Percentiles rank a stretch among this genome's conserved stretches.
Conservation (phyloP, 2,113 vertebrate species). For the Clinocottus analis region DNA sequence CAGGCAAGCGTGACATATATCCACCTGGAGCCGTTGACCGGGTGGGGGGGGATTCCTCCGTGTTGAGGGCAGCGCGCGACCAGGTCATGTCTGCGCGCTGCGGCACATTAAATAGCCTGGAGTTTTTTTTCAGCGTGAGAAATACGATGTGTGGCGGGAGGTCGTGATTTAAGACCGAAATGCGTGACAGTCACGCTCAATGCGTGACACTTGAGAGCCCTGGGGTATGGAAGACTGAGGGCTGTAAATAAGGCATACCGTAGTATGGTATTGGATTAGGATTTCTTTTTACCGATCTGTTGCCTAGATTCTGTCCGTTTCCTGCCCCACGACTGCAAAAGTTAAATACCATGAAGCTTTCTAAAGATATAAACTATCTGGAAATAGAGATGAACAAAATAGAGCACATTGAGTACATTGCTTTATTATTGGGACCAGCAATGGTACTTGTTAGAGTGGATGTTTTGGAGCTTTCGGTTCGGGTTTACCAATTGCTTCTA, state of each 20-base stretch:
- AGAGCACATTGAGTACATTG: not conserved
- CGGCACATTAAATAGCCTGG: too few relatives aligned
- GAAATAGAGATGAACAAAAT: slow-evolving; percentile 3
- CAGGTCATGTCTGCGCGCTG: too few relatives aligned
- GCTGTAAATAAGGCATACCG: not conserved
- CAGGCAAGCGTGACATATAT: too few relatives aligned
- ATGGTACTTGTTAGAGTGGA: not conserved
- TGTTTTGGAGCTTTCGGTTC: not conserved
- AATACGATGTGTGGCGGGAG: too few relatives aligned
- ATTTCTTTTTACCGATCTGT: slow-evolving; percentile 32
- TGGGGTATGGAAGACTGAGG: not conserved
- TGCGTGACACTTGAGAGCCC: too few relatives aligned
- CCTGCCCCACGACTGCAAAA: not conserved
- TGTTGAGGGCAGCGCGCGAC: too few relatives aligned
- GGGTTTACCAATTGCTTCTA: slow-evolving; percentile 4
- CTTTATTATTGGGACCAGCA: slow-evolving; percentile 8
- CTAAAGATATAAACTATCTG: slow-evolving; percentile 19
- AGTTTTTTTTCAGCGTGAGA: too few relatives aligned
- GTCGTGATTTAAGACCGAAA: too few relatives aligned
- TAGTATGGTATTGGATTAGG: slow-evolving; percentile 16
- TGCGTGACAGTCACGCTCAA: too few relatives aligned
- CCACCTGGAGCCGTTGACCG: too few relatives aligned
- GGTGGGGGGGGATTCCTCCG: too few relatives aligned
- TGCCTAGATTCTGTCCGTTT: slow-evolving; percentile 39
- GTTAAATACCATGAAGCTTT: slow-evolving; percentile 31